Evolutionary conservation across 2,888 invertebrate genomes (phyloP).

Genomic region (Drosophila subquinaria): DNA sequence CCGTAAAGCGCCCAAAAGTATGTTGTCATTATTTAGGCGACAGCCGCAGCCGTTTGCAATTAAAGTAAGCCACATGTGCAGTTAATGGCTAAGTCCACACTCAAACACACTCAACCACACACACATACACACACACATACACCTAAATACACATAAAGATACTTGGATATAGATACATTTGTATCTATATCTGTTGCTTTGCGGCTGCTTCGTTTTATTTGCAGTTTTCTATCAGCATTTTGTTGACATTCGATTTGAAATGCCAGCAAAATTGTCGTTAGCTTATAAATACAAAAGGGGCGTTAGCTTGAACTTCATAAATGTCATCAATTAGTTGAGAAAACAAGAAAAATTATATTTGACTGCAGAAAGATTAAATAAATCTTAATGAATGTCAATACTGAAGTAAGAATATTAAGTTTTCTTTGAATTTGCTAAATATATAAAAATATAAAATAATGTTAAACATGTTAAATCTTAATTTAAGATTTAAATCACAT

Average conservation of each 20-base stretch:
- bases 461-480: no score
- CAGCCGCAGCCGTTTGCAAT: conserved; percentile 71
- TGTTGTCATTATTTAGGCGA: conserved; percentile 71
- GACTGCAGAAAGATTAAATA: background rate
- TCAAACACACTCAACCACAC: conserved; percentile 31
- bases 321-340: conserved; percentile 32
- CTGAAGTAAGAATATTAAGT: background rate
- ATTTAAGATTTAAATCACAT: no score
- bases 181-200: conserved; percentile 8
- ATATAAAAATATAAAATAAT: no score
- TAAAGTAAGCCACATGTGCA: conserved; percentile 71
- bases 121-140: conserved; percentile 17
- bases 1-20: conserved; percentile 69
- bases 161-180: conserved; percentile 1
- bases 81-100: conserved; percentile 66
- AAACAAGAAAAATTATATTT: background rate
- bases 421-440: no score
- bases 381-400: background rate
- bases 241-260: conserved; percentile 56
- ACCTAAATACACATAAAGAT: conserved; percentile 5
- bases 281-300: conserved; percentile 8
- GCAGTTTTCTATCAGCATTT: conserved; percentile 50
- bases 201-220: conserved; percentile 53
- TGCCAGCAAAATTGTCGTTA: conserved; percentile 46
- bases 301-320: conserved; percentile 13